Conservation (phyloP, 2,797 vertebrate genomes). For the Sebastes minor region DNA sequence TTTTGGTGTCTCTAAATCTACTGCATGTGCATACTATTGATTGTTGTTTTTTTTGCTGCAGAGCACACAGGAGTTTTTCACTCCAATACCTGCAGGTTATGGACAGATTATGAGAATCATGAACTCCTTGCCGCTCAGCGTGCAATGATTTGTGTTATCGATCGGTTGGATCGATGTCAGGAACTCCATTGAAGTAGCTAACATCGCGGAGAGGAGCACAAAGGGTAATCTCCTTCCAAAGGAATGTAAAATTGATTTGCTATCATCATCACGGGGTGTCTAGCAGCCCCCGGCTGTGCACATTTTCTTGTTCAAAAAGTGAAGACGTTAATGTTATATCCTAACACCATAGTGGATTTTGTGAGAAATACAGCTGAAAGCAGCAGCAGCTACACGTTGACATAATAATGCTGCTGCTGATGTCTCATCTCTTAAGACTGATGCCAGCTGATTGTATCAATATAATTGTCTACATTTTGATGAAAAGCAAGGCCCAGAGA, state of each 20-base stretch:
- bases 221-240: background rate
- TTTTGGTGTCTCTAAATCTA: constrained; percentile 19
- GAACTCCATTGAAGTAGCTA: background rate
- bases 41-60: background rate
- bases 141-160: constrained; percentile 31
- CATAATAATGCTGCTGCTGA: background rate
- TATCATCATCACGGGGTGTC: constrained; percentile 6
- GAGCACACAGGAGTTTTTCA: background rate
- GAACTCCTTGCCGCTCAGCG: background rate
- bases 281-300: background rate
- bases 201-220: background rate
- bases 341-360: background rate
- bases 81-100: background rate
- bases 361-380: background rate
- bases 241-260: constrained; percentile 10
- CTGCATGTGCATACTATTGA: background rate
- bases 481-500: background rate
- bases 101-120: background rate
- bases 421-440: background rate
- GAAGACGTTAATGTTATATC: background rate
- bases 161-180: constrained; percentile 5
- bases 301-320: background rate
- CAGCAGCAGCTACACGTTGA: background rate
- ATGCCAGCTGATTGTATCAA: background rate
- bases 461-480: background rate